Conservation (phyloP, 2,888 invertebrate species). For the Bombylius discolor region DNA sequence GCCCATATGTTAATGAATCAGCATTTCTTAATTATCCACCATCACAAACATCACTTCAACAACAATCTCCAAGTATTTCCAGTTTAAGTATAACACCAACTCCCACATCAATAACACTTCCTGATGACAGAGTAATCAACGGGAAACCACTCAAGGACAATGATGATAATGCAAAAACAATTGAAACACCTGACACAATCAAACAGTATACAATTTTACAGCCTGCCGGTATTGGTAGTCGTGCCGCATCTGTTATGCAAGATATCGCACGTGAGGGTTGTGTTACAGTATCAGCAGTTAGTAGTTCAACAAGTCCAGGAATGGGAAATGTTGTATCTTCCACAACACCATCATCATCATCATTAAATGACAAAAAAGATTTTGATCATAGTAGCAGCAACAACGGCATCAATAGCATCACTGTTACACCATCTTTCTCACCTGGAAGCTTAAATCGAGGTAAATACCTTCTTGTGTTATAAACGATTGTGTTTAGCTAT, state of each 20-base stretch:
- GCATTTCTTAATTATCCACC: constrained; percentile 60
- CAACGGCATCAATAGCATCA: constrained; percentile 21
- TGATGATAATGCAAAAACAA: constrained; percentile 14
- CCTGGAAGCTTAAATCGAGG: constrained; percentile 67
- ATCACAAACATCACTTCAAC: constrained; percentile 3
- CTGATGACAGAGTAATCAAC: constrained; percentile 13
- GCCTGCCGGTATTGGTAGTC: constrained; percentile 66
- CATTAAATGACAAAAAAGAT: constrained; percentile 12
- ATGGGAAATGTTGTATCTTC: constrained; percentile 41
- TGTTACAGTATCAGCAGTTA: constrained; percentile 42
- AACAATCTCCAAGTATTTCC: background rate
- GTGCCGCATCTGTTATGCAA: constrained; percentile 69
- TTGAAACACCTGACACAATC: constrained; percentile 37
- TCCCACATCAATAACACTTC: background rate
- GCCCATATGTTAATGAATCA: constrained; percentile 53
- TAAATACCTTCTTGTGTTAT: constrained; percentile 35
- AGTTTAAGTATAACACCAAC: background rate
- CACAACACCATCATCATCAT: constrained; percentile 27
- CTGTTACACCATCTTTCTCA: constrained; percentile 47
- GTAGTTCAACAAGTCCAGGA: constrained; percentile 24
- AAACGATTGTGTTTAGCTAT: too few relatives aligned
- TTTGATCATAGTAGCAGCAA: constrained; percentile 13
- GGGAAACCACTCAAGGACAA: constrained; percentile 17
- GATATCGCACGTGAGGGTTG: constrained; percentile 58
- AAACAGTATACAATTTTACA: constrained; percentile 82